phyloP scores from a whole-genome alignment of 2,113 vertebrate genomes.

The Capreolus pygargus region DNA sequence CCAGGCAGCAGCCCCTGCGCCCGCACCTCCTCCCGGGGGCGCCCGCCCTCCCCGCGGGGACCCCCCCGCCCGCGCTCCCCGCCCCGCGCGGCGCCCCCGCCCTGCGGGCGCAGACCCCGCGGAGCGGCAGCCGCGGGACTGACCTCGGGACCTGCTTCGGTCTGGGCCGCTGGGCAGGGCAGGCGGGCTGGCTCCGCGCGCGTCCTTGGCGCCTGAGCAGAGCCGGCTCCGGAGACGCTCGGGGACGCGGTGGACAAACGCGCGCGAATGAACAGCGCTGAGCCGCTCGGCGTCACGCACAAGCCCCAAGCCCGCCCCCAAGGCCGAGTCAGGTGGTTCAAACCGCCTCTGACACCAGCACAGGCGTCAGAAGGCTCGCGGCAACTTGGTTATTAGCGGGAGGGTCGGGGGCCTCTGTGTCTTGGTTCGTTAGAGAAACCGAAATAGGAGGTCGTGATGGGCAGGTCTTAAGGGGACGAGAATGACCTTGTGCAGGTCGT shows the following conservation, averaged over 20 bases:
- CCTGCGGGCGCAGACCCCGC: not conserved
- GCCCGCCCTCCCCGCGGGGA: not conserved
- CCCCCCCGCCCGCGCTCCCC: not conserved
- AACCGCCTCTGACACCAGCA: not conserved
- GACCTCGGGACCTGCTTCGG: not conserved
- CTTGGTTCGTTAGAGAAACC: fast-evolving
- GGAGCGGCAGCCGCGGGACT: not conserved
- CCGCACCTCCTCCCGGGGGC: not conserved
- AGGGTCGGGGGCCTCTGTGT: not conserved
- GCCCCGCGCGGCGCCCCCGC: not conserved
- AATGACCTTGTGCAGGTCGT: not conserved
- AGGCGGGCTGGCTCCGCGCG: not conserved
- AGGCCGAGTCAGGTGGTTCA: not conserved
- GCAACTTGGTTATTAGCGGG: not conserved
- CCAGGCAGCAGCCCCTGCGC: not conserved
- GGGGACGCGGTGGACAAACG: not conserved
- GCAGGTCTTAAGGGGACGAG: not conserved
- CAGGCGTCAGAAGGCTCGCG: not conserved
- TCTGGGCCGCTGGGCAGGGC: not conserved
- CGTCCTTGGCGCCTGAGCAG: not conserved
- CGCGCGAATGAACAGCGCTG: not conserved
- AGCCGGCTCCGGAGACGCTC: not conserved
- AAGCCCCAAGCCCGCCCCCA: not conserved
- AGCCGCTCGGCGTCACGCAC: not conserved
- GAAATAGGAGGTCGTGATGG: not conserved